Evolutionary conservation across 2,113 vertebrate species (phyloP).

Genomic region (Tricholaema leucomelas): DNA sequence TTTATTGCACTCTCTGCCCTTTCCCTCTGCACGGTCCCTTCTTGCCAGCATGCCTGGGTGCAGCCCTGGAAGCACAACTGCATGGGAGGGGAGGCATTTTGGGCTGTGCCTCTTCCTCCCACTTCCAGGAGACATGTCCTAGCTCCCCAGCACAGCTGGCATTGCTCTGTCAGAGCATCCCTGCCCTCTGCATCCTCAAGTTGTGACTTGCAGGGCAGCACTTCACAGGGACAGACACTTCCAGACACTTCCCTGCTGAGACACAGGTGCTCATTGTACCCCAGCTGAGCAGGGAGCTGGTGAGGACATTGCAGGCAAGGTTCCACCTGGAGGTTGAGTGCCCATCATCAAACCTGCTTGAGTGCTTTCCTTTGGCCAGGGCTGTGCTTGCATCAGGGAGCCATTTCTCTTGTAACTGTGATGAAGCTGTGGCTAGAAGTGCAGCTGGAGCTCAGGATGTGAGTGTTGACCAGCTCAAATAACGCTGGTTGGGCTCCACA

Average conservation of each 20-base stretch:
- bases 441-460: not conserved
- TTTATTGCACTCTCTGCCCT: not conserved
- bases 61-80: not conserved
- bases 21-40: fast-evolving
- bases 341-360: not conserved
- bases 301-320: fast-evolving
- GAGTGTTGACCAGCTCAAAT: not conserved
- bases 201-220: not conserved
- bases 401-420: not conserved
- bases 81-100: not conserved
- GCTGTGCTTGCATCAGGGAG: not conserved
- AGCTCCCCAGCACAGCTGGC: not conserved
- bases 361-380: not conserved
- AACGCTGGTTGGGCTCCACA: fast-evolving
- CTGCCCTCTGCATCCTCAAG: fast-evolving
- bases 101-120: not conserved
- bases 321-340: fast-evolving
- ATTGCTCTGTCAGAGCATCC: not conserved
- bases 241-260: fast-evolving
- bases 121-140: not conserved
- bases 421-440: not conserved
- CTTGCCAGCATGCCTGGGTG: not conserved
- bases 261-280: not conserved
- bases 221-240: fast-evolving
- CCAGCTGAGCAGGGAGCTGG: not conserved